A percentile compares a stretch with the other conserved stretches of the same genome.
Evolutionary conservation across 2,797 vertebrate species (phyloP).

Genomic region (Mionectes olivaceus): DNA sequence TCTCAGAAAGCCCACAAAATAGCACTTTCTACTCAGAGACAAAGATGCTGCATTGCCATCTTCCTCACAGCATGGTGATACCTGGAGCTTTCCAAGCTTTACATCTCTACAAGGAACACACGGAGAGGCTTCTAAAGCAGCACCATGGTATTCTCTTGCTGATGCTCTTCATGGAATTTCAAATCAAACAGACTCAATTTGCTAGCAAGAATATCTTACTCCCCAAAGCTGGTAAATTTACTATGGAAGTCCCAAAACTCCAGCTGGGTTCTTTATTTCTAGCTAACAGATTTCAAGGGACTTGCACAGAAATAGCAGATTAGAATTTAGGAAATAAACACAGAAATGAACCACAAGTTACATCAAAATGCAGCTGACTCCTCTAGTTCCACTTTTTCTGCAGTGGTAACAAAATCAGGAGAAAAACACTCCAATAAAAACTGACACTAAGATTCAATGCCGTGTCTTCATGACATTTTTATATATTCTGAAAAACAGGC

Average conservation of each 20-base stretch:
- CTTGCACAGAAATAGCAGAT: slow-evolving; percentile 10
- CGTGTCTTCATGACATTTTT: not conserved
- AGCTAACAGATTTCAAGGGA: slow-evolving; percentile 24
- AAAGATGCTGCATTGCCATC: not conserved
- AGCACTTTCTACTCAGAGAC: not conserved
- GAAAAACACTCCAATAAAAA: not conserved
- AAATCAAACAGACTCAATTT: slow-evolving; percentile 31
- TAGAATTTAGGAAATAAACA: slow-evolving; percentile 23
- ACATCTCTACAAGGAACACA: not conserved
- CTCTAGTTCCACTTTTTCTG: not conserved
- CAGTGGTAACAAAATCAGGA: not conserved
- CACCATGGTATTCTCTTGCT: not conserved
- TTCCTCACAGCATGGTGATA: not conserved
- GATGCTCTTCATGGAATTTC: not conserved
- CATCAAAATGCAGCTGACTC: not conserved
- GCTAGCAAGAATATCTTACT: not conserved
- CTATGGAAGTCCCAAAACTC: not conserved
- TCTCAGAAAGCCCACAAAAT: not conserved
- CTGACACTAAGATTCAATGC: not conserved
- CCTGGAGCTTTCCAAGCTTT: not conserved
- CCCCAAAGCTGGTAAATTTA: not conserved
- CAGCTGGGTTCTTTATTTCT: slow-evolving; percentile 1
- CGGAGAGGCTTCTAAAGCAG: not conserved
- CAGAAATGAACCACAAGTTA: not conserved
- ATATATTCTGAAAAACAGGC: not conserved